A percentile compares a stretch with the other conserved stretches of the same genome.
Conservation (phyloP, 2,888 invertebrate genomes). For the Monopis laevigella region DNA sequence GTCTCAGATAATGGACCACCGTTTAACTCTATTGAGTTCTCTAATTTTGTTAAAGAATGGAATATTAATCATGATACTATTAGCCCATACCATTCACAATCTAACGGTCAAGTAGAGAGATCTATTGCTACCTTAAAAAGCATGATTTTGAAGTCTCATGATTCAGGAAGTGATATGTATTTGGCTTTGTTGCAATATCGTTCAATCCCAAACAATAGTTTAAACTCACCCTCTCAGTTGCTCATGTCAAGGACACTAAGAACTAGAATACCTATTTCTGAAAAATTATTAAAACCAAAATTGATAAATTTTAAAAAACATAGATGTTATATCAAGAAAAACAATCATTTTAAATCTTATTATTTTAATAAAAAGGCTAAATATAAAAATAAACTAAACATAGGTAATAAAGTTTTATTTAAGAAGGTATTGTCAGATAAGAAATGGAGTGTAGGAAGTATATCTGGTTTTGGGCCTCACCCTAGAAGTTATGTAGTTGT, state of each 20-base stretch:
- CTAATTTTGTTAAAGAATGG: too few relatives aligned
- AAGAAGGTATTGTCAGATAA: background rate
- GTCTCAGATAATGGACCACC: too few relatives aligned
- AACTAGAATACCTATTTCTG: background rate
- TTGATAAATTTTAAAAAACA: background rate
- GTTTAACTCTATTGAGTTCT: too few relatives aligned
- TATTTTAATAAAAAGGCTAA: slow-evolving; percentile 1
- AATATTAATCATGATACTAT: too few relatives aligned
- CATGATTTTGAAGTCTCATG: too few relatives aligned
- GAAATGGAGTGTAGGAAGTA: slow-evolving; percentile 1
- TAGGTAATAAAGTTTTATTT: background rate
- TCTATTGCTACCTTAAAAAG: too few relatives aligned
- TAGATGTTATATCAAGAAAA: background rate
- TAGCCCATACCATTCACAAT: too few relatives aligned
- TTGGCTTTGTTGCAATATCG: too few relatives aligned
- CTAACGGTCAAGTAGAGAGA: too few relatives aligned
- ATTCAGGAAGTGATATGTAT: too few relatives aligned
- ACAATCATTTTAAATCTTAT: background rate
- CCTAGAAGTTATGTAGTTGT: background rate
- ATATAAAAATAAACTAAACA: background rate
- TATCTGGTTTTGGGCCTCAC: background rate
- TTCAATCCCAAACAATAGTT: background rate
- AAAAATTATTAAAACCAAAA: background rate
- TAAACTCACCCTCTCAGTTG: slow-evolving; percentile 1
- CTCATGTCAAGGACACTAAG: background rate